phyloP scores from a whole-genome alignment of 2,113 vertebrate genomes.

The Chrysochloris asiatica region DNA sequence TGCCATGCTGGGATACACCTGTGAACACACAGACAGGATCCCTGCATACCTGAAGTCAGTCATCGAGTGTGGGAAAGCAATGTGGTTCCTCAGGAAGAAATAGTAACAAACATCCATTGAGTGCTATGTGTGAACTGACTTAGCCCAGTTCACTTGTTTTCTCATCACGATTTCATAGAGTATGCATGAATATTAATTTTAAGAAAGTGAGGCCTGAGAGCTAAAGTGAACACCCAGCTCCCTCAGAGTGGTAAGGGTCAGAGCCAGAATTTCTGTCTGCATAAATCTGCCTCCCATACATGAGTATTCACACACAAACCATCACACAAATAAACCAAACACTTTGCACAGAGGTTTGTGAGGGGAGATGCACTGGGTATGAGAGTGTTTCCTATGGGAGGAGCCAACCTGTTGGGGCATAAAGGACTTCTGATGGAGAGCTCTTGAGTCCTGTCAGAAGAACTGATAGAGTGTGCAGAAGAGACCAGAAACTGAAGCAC shows the following conservation, averaged over 20 bases:
- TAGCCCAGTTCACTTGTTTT: background rate
- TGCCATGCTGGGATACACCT: no score
- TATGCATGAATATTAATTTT: no score
- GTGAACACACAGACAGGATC: no score
- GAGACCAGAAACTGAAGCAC: background rate
- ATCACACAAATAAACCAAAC: no score
- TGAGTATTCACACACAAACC: no score
- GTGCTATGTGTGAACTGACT: background rate
- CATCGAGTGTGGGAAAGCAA: background rate
- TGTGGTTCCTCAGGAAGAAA: no score
- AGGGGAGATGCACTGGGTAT: no score
- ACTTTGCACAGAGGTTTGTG: background rate
- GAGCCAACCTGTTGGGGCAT: background rate
- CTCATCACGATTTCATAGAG: background rate
- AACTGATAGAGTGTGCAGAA: background rate
- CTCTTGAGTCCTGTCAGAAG: background rate
- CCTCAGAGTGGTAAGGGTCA: fast-evolving
- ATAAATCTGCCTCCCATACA: fast-evolving
- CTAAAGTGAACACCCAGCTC: no score
- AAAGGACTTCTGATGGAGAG: no score
- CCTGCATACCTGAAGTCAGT: background rate
- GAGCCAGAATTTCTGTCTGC: no score
- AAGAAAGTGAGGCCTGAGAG: background rate
- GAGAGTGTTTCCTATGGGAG: background rate
- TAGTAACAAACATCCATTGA: background rate